A percentile compares a stretch with the other conserved stretches of the same genome.
These are phyloP conservation scores for Chaetophractus vellerosus DNA, from an alignment of 2,797 vertebrate genomes.

Conservation along the genomic window DNA sequence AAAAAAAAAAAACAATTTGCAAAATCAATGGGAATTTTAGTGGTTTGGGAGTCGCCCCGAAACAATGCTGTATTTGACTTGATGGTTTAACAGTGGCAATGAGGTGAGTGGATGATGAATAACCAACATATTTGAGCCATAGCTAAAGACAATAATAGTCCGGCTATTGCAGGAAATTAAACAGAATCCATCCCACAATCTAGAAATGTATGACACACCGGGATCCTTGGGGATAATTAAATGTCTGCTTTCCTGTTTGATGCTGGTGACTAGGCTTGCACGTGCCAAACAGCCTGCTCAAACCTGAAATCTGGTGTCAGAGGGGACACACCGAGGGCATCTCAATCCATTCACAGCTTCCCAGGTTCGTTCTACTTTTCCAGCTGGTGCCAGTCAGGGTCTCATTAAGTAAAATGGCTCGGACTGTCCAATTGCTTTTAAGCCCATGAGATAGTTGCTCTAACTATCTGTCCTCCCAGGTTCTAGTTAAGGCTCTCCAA, in stretches of 20 bases:
- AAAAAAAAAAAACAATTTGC: slow-evolving; percentile 76
- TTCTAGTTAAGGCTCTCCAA: background rate
- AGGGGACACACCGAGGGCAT: background rate
- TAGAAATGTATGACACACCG: slow-evolving; percentile 51
- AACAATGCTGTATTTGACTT: slow-evolving; percentile 15
- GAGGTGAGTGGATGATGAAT: slow-evolving; percentile 66
- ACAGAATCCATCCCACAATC: slow-evolving; percentile 57
- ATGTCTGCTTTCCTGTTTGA: slow-evolving; percentile 6
- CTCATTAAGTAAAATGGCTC: background rate
- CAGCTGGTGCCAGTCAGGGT: background rate
- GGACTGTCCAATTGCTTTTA: background rate
- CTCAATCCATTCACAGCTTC: background rate
- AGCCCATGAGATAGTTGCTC: background rate
- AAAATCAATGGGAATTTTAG: slow-evolving; percentile 81
- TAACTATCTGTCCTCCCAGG: background rate
- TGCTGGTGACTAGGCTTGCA: background rate
- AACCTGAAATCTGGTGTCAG: background rate
- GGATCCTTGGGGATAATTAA: slow-evolving; percentile 35
- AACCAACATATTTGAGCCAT: slow-evolving; percentile 54
- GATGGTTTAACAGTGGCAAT: slow-evolving; percentile 49
- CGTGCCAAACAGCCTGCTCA: background rate
- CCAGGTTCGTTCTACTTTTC: background rate
- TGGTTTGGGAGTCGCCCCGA: background rate
- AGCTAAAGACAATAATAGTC: slow-evolving; percentile 62
- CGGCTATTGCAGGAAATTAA: slow-evolving; percentile 57